A percentile compares a stretch with the other conserved stretches of the same genome.
These are phyloP conservation scores for Progne subis DNA, from an alignment of 2,113 vertebrate genomes.

Conservation along the genomic window DNA sequence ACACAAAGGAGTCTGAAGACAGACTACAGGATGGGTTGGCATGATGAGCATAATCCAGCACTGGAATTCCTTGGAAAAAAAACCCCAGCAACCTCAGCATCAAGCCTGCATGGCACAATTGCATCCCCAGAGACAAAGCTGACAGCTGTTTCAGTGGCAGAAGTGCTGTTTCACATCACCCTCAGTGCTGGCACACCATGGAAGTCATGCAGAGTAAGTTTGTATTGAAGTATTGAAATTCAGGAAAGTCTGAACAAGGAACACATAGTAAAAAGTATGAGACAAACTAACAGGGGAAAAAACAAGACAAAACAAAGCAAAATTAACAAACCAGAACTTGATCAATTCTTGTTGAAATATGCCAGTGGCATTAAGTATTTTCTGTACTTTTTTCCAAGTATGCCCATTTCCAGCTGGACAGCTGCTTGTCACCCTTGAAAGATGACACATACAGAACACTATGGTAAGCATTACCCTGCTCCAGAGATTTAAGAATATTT, in stretches of 20 bases:
- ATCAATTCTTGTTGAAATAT: background rate
- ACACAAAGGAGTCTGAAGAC: background rate
- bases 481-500: background rate
- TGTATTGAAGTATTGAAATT: background rate
- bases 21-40: background rate
- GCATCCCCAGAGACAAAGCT: background rate
- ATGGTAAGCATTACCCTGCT: background rate
- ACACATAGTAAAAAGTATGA: background rate
- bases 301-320: background rate
- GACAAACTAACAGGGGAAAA: background rate
- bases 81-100: accelerated
- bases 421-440: background rate
- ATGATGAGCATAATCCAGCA: background rate
- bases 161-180: background rate
- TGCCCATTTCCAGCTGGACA: background rate
- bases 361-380: background rate
- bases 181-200: background rate
- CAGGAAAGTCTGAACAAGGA: background rate
- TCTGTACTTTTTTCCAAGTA: background rate
- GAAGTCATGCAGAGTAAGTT: background rate
- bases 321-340: background rate
- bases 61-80: background rate
- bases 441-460: background rate
- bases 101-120: accelerated
- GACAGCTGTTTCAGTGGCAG: background rate